Evolutionary conservation across 2,113 vertebrate species (phyloP).

Genomic region (Taxidea taxus): DNA sequence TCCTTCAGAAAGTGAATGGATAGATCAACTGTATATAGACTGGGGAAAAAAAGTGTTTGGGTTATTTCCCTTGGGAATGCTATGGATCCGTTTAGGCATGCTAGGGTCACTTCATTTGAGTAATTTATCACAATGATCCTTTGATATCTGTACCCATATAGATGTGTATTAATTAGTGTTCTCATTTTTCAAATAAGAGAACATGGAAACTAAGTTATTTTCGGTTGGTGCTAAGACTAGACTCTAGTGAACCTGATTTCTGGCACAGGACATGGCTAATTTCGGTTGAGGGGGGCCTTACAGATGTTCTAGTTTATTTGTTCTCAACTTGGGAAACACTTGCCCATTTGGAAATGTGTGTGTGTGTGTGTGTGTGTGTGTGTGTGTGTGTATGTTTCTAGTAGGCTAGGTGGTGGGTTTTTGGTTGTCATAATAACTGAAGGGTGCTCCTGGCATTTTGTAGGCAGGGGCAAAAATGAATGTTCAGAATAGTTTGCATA

Average conservation of each 20-base stretch:
- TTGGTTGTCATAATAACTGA: neutral
- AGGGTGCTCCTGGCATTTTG: neutral
- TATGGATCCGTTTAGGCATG: neutral
- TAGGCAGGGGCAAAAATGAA: neutral
- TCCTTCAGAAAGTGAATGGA: neutral
- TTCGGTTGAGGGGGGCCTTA: neutral
- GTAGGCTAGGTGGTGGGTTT: neutral
- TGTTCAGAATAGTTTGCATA: neutral
- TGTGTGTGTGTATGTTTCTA: neutral
- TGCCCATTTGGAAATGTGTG: neutral
- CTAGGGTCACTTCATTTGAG: neutral
- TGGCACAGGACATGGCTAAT: neutral
- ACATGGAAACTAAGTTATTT: neutral
- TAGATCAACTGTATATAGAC: neutral
- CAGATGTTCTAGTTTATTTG: constrained; percentile 7
- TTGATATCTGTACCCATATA: neutral
- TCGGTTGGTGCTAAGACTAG: neutral
- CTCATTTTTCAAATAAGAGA: neutral
- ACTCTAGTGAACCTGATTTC: neutral
- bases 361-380: neutral
- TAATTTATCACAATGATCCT: neutral
- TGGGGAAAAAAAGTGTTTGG: neutral
- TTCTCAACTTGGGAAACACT: neutral
- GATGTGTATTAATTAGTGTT: neutral
- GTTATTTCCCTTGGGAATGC: neutral